These are phyloP conservation scores for Crenuchus spilurus DNA, from an alignment of 2,797 vertebrate genomes.

Conservation along the genomic window DNA sequence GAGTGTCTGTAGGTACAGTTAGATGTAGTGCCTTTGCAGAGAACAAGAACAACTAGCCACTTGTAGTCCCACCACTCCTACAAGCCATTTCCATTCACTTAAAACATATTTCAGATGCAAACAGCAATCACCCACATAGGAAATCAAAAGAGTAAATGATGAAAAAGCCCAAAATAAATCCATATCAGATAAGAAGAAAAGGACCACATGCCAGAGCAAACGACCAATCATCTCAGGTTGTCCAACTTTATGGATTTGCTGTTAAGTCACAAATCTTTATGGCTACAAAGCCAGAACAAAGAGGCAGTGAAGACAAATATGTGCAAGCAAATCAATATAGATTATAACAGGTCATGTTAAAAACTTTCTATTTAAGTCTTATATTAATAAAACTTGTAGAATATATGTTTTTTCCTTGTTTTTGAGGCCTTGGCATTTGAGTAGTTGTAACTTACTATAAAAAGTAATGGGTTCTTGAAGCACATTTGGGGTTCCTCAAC, in stretches of 20 bases:
- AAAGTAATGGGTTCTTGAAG: too few relatives aligned
- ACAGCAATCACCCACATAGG: constrained; percentile 25
- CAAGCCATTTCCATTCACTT: constrained; percentile 31
- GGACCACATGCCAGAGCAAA: constrained; percentile 42
- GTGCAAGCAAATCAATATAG: constrained; percentile 21
- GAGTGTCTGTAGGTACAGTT: not conserved
- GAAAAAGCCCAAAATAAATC: constrained; percentile 47
- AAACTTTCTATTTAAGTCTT: constrained; percentile 49
- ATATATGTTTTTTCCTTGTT: too few relatives aligned
- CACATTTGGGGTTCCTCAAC: too few relatives aligned
- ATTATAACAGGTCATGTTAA: constrained; percentile 53
- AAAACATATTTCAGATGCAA: constrained; percentile 42
- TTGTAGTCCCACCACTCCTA: constrained; percentile 20
- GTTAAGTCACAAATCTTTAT: constrained; percentile 53
- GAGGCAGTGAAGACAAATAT: constrained; percentile 25
- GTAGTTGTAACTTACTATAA: too few relatives aligned
- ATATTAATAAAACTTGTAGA: constrained; percentile 47
- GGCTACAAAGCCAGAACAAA: constrained; percentile 45
- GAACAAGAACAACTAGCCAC: not conserved
- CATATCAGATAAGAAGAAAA: constrained; percentile 52
- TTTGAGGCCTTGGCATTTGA: too few relatives aligned
- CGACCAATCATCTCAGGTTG: constrained; percentile 38
- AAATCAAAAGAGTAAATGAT: constrained; percentile 49
- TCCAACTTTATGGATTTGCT: constrained; percentile 42
- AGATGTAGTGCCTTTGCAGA: not conserved